These are phyloP conservation scores for Siniperca undulata DNA, from an alignment of 2,797 vertebrate species.

Conservation along the genomic window DNA sequence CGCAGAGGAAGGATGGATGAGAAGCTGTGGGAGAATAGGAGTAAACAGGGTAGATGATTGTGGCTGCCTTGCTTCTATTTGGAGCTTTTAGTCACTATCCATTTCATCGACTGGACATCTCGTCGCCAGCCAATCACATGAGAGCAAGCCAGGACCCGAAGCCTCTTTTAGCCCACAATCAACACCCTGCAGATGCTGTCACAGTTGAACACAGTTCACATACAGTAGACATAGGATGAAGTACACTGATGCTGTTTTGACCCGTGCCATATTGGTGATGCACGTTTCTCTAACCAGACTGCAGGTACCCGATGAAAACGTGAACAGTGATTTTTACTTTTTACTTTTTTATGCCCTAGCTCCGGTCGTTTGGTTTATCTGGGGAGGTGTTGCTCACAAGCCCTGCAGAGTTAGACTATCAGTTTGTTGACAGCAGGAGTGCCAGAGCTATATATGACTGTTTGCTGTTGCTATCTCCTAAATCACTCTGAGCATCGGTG, in stretches of 20 bases:
- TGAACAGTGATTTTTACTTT: background rate
- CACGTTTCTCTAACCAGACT: conserved; percentile 14
- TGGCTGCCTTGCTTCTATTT: conserved; percentile 76
- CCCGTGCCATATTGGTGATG: conserved; percentile 19
- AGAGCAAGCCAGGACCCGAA: conserved; percentile 60
- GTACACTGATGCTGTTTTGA: conserved; percentile 36
- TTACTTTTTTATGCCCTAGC: conserved; percentile 5
- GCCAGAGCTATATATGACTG: conserved; percentile 32
- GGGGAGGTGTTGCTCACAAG: conserved; percentile 19
- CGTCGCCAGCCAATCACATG: conserved; percentile 69
- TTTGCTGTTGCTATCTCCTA: conserved; percentile 51
- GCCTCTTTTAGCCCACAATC: conserved; percentile 85
- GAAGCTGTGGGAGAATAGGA: conserved; percentile 36
- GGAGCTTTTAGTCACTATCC: conserved; percentile 79
- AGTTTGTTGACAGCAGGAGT: conserved; percentile 49
- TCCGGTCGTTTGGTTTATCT: conserved; percentile 23
- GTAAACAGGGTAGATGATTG: conserved; percentile 61
- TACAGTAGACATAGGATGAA: conserved; percentile 51
- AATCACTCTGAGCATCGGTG: conserved; percentile 44
- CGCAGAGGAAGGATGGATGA: conserved; percentile 21
- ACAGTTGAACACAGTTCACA: conserved; percentile 61
- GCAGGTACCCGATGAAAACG: conserved; percentile 19
- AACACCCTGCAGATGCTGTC: conserved; percentile 83
- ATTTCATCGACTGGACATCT: conserved; percentile 81
- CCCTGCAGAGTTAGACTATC: conserved; percentile 20